Evolutionary conservation across 2,888 invertebrate genomes (phyloP).

Genomic region (Tinea trinotella): DNA sequence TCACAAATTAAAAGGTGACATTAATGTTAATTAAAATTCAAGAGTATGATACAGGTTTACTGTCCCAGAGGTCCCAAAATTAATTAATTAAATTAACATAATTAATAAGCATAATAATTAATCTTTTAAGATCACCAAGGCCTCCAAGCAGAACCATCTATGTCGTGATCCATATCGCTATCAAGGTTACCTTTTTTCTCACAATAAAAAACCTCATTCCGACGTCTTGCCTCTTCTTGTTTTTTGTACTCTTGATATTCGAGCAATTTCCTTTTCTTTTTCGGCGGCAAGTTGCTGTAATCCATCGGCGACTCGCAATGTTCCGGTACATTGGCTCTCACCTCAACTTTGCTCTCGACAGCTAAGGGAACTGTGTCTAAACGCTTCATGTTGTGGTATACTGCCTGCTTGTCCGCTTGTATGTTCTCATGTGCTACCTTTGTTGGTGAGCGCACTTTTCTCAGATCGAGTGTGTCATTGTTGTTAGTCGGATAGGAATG

Average conservation of each 20-base stretch:
- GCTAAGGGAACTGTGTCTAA: slow-evolving; percentile 34
- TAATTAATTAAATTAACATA: slow-evolving; percentile 1
- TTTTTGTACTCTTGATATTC: slow-evolving; percentile 69
- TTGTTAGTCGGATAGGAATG: slow-evolving; percentile 38
- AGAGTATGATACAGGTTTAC: background rate
- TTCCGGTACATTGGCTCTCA: slow-evolving; percentile 48
- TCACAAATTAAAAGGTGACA: slow-evolving; percentile 41
- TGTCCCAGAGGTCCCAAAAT: slow-evolving; percentile 16
- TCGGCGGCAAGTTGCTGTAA: slow-evolving; percentile 67
- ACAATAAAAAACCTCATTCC: slow-evolving; percentile 52
- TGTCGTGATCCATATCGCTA: slow-evolving; percentile 43
- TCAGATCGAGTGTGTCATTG: slow-evolving; percentile 55
- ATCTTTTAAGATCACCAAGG: slow-evolving; percentile 43
- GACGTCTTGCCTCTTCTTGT: slow-evolving; percentile 61
- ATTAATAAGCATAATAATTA: background rate
- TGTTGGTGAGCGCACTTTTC: slow-evolving; percentile 57
- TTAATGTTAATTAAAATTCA: slow-evolving; percentile 1
- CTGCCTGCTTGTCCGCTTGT: slow-evolving; percentile 34
- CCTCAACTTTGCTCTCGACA: slow-evolving; percentile 44
- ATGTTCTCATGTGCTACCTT: slow-evolving; percentile 3
- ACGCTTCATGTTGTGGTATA: slow-evolving; percentile 31
- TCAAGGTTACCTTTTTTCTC: slow-evolving; percentile 45
- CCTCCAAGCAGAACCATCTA: slow-evolving; percentile 56
- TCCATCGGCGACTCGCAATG: slow-evolving; percentile 63
- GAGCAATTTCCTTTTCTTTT: slow-evolving; percentile 68